phyloP scores from a whole-genome alignment of 2,888 invertebrate species.

The Girardia tigrina region DNA sequence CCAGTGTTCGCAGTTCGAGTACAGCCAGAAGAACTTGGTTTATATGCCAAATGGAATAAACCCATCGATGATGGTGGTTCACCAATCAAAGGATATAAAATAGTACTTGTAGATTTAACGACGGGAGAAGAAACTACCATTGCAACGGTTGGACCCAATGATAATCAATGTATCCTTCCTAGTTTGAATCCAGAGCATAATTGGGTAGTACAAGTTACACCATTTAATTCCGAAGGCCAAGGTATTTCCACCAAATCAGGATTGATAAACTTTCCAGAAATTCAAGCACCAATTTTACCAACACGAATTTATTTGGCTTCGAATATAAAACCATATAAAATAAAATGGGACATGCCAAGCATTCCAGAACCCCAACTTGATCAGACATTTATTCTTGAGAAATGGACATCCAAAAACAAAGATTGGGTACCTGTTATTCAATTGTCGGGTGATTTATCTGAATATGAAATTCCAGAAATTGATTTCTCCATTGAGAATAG shows the following conservation, averaged over 20 bases:
- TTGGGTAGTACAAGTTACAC: slow-evolving; percentile 23
- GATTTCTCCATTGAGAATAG: neutral
- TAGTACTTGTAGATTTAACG: slow-evolving; percentile 29
- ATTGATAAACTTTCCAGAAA: neutral
- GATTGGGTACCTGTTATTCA: slow-evolving; percentile 33
- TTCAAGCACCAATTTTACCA: neutral
- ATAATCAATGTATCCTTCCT: neutral
- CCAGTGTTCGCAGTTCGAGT: slow-evolving; percentile 28
- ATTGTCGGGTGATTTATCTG: neutral
- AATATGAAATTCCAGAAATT: slow-evolving; percentile 12
- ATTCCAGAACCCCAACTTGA: neutral
- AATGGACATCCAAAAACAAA: slow-evolving; percentile 36
- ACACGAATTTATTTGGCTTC: neutral
- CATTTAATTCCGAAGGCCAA: slow-evolving; percentile 25
- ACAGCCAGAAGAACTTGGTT: slow-evolving; percentile 15
- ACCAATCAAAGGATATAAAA: slow-evolving; percentile 33
- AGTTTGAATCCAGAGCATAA: slow-evolving; percentile 27
- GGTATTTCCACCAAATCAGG: slow-evolving; percentile 14
- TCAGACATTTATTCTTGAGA: slow-evolving; percentile 14
- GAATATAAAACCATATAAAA: slow-evolving; percentile 1
- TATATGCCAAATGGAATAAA: slow-evolving; percentile 28
- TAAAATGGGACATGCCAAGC: slow-evolving; percentile 14
- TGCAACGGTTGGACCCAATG: neutral
- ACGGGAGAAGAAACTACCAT: slow-evolving; percentile 26
- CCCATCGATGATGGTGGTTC: slow-evolving; percentile 36